Evolutionary conservation across 1,140 invertebrate genomes (phyloP).

Genomic region (Zaprionus nigranus): DNA sequence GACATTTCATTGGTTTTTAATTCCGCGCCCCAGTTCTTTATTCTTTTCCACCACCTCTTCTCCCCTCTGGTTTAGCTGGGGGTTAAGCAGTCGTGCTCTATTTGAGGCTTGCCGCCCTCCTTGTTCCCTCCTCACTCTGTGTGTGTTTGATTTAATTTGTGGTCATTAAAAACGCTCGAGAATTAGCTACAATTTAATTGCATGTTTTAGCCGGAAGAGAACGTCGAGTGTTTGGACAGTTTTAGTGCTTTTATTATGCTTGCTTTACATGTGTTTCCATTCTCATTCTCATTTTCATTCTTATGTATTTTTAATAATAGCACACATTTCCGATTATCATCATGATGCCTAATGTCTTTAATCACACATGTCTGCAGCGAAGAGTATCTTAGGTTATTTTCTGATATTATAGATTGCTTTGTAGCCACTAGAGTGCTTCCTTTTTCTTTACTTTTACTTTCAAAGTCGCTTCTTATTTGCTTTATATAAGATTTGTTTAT

Average conservation of each 20-base stretch:
- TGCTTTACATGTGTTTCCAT: slow-evolving; percentile 11
- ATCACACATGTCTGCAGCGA: background rate
- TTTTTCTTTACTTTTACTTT: no score
- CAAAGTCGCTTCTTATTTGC: no score
- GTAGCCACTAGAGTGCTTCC: no score
- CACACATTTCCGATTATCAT: slow-evolving; percentile 2
- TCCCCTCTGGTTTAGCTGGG: slow-evolving; percentile 11
- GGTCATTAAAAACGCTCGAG: slow-evolving; percentile 23
- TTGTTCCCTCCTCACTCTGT: background rate
- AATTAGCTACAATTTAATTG: slow-evolving; percentile 6
- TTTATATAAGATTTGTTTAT: no score
- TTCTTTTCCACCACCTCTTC: slow-evolving; percentile 13
- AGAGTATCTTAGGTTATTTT: background rate
- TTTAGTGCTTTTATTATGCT: slow-evolving; percentile 23
- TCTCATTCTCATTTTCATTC: background rate
- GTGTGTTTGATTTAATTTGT: slow-evolving; percentile 15
- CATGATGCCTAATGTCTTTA: background rate
- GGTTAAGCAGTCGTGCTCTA: slow-evolving; percentile 23
- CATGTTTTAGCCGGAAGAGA: slow-evolving; percentile 6
- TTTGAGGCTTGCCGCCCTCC: background rate
- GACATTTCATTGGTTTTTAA: slow-evolving; percentile 68
- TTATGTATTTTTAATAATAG: slow-evolving; percentile 15
- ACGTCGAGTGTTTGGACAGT: slow-evolving; percentile 15
- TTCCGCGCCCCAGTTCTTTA: slow-evolving; percentile 56
- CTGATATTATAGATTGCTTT: background rate